Conservation (phyloP, 2,113 vertebrate species). For the Nicator chloris region DNA sequence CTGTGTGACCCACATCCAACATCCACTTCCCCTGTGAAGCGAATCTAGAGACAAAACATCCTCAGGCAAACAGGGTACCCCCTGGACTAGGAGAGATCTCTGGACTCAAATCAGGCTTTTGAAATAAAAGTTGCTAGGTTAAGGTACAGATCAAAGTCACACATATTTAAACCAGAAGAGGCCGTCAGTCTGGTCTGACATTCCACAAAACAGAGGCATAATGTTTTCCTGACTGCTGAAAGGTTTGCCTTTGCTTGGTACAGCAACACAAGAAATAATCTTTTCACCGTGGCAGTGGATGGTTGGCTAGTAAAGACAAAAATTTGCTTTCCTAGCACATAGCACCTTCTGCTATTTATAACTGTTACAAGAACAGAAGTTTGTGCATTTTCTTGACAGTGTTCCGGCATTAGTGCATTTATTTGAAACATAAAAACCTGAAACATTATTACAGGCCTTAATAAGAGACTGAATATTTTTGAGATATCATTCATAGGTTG, state of each 20-base stretch:
- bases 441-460: neutral
- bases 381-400: neutral
- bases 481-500: neutral
- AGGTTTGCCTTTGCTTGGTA: neutral
- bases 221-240: neutral
- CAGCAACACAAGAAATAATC: neutral
- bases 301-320: neutral
- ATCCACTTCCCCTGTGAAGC: neutral
- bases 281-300: neutral
- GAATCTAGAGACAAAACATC: neutral
- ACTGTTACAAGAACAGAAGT: neutral
- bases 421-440: neutral
- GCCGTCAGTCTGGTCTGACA: neutral
- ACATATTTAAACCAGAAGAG: neutral
- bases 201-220: neutral
- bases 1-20: neutral
- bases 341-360: neutral
- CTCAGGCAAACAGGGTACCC: neutral
- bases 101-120: neutral
- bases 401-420: neutral
- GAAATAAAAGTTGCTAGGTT: neutral
- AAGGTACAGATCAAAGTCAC: neutral
- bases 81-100: neutral
- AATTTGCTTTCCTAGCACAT: neutral
- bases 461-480: neutral